A percentile compares a stretch with the other conserved stretches of the same genome.
Evolutionary conservation across 2,113 vertebrate genomes (phyloP).

Genomic region (Seriola aureovittata): DNA sequence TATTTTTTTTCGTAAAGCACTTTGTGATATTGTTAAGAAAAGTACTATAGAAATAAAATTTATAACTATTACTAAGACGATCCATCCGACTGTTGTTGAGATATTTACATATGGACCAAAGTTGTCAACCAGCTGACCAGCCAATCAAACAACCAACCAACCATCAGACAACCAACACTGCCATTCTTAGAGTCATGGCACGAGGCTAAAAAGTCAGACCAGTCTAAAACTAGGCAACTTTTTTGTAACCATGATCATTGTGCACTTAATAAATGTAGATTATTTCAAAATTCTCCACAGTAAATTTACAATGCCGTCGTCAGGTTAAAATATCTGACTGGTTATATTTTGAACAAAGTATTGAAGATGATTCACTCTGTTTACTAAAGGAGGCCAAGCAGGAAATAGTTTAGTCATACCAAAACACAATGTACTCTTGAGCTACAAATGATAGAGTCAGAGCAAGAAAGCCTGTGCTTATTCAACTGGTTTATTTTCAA

Average conservation of each 20-base stretch:
- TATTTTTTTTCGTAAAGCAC: no score
- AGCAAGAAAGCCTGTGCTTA: conserved; percentile 21
- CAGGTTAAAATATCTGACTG: neutral
- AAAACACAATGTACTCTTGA: neutral
- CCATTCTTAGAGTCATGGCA: neutral
- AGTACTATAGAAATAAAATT: no score
- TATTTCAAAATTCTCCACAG: no score
- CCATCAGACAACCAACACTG: neutral
- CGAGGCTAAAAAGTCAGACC: neutral
- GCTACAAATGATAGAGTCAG: neutral
- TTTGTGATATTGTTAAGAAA: no score
- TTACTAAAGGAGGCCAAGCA: neutral
- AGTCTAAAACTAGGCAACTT: no score
- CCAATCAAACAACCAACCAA: neutral
- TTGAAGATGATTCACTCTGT: neutral
- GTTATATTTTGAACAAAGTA: neutral
- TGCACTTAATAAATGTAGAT: neutral
- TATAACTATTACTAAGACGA: no score
- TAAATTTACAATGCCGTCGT: neutral
- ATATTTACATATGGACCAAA: neutral
- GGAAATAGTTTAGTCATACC: neutral
- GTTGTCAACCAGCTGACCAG: neutral
- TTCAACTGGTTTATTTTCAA: conserved; percentile 6
- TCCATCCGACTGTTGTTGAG: neutral
- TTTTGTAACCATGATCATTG: neutral